phyloP scores from a whole-genome alignment of 1,140 invertebrate species.

The Pinna nobilis region DNA sequence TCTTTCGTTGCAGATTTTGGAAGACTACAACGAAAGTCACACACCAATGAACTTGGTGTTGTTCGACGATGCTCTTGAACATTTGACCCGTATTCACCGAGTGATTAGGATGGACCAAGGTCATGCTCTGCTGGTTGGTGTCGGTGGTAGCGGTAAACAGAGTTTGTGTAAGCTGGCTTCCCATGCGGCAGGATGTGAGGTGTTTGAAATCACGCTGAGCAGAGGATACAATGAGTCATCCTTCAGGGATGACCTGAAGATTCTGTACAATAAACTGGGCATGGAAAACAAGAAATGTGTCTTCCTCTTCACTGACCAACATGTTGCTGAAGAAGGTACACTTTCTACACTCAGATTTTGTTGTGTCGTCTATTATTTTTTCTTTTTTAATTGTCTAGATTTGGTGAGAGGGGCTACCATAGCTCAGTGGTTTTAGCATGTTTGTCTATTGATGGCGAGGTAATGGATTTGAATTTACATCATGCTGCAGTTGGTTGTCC shows the following conservation, averaged over 20 bases:
- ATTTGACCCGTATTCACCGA: conserved; percentile 89
- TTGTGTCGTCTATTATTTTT: neutral
- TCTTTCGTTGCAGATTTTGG: conserved; percentile 81
- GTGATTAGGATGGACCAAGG: conserved; percentile 88
- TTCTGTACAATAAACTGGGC: conserved; percentile 84
- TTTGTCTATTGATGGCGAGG: too few relatives aligned
- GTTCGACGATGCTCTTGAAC: conserved; percentile 92
- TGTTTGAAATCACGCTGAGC: conserved; percentile 89
- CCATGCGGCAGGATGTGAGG: conserved; percentile 79
- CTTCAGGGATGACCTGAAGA: conserved; percentile 91
- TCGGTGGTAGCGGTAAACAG: conserved; percentile 90
- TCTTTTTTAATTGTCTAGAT: neutral
- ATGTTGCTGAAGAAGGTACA: conserved; percentile 80
- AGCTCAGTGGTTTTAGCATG: too few relatives aligned
- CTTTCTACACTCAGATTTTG: neutral
- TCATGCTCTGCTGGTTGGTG: conserved; percentile 89
- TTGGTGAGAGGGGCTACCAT: neutral
- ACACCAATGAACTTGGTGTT: conserved; percentile 84
- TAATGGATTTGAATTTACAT: too few relatives aligned
- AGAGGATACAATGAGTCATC: conserved; percentile 87
- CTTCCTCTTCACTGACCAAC: conserved; percentile 89
- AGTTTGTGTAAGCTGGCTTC: conserved; percentile 72
- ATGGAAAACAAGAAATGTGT: conserved; percentile 86
- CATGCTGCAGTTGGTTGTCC: too few relatives aligned
- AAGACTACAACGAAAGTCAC: conserved; percentile 86